Base-by-base conservation (phyloP, 2,888 invertebrate species). In the Cheilosia urbana region DNA sequence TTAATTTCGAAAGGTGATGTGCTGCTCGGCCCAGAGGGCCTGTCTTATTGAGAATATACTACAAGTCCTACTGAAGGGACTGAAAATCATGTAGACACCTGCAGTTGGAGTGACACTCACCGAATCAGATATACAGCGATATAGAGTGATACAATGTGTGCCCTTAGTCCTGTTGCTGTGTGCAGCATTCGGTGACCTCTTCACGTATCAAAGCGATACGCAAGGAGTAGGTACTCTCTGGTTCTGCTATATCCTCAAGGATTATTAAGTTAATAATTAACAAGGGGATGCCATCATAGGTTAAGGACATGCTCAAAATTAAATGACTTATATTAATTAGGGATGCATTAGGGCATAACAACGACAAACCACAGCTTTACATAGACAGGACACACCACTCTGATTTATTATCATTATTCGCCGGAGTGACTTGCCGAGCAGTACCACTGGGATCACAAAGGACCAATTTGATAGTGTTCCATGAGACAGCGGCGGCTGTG, bases 251-350 rank as follows among this genome's bases (percentile, higher is more conserved):
- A 4, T 47, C 11, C 34, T 19, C 9, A 37, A 17, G 66, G 71
- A 85, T 85, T 85, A 80, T 71, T 76, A 66, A 76, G 80, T 72
- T 76, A 85, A 85, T 85, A 76, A 85, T 60, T 71, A 72, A 51
- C 66, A 81, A 47, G 72, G 51, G 68, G 51, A 72, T 57, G 68
- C 58, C 72, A 63, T 55, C 72, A 51, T 55, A 68, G 76, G 85
- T 81, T 81, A 76, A 77, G 76, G 76, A 60, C 72, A 63, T 85
- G 85, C 57, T 77, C 85, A 58, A 81, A 77, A 85, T 85, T 85
- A 85, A 85, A 85, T 85, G 80, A 71, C 65, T 71, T 76, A 77
- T 72, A 81, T 85, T 81, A 85, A 85, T 81, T 72, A 81, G 66
- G 57, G 68, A 81, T 73, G 76, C 72, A 72, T 71, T 65, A 66